Conservation (phyloP, 2,888 invertebrate genomes). For the Mactromeris polynyma region DNA sequence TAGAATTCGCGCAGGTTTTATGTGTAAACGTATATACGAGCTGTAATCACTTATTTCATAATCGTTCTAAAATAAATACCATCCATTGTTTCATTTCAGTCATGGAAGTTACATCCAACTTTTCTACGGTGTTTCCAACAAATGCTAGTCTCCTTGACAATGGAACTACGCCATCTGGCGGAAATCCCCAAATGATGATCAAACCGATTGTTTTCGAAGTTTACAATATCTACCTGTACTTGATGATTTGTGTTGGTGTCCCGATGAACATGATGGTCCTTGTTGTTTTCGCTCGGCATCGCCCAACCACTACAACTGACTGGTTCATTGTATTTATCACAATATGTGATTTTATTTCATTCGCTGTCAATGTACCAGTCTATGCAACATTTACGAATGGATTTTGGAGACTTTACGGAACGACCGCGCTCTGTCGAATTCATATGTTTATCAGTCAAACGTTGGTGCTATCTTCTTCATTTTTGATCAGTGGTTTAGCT, state of each 20-base stretch:
- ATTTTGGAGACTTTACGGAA: constrained; percentile 52
- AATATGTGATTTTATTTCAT: constrained; percentile 54
- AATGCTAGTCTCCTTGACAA: background rate
- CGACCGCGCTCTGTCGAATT: constrained; percentile 47
- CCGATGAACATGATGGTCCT: constrained; percentile 53
- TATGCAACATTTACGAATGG: constrained; percentile 59
- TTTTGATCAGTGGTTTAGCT: constrained; percentile 56
- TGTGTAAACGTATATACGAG: no score
- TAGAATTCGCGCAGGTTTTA: no score
- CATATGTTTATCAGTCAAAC: constrained; percentile 65
- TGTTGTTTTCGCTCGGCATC: constrained; percentile 41
- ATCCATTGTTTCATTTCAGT: background rate
- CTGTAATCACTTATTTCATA: no score
- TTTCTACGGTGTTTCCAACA: background rate
- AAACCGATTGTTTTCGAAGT: constrained; percentile 15
- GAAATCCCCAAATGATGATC: constrained; percentile 14
- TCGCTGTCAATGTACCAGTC: constrained; percentile 57
- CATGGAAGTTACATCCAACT: background rate
- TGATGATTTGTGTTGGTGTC: constrained; percentile 48
- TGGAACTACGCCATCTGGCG: background rate
- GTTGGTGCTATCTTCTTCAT: constrained; percentile 52
- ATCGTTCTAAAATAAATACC: no score
- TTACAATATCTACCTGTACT: constrained; percentile 52
- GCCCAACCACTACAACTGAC: constrained; percentile 54
- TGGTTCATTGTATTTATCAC: constrained; percentile 65